These are phyloP conservation scores for Schizotus pectinicornis DNA, from an alignment of 2,888 invertebrate genomes.

Conservation along the genomic window DNA sequence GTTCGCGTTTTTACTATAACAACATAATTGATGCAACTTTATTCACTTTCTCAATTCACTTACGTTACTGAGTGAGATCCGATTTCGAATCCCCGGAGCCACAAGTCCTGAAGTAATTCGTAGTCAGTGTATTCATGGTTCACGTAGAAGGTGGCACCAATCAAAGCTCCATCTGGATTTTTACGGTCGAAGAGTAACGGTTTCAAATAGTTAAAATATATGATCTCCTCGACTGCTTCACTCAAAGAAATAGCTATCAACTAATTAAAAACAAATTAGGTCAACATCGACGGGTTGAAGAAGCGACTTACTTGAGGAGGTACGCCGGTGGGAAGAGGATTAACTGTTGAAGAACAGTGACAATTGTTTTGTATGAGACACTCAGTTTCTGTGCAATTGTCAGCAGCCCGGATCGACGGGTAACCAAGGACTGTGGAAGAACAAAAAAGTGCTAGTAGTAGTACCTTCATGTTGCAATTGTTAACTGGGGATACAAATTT, in stretches of 20 bases:
- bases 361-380: no score
- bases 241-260: no score
- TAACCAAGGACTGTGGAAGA: no score
- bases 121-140: slow-evolving; percentile 73
- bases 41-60: slow-evolving; percentile 28
- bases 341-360: background rate
- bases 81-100: slow-evolving; percentile 68
- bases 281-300: background rate
- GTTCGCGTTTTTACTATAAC: slow-evolving; percentile 35
- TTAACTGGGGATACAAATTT: no score
- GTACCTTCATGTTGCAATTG: no score
- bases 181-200: no score
- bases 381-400: no score
- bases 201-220: no score
- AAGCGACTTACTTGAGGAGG: slow-evolving; percentile 6
- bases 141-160: slow-evolving; percentile 53
- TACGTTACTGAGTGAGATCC: slow-evolving; percentile 74
- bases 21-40: background rate
- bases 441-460: no score
- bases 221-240: no score
- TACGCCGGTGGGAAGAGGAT: slow-evolving; percentile 24
- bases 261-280: no score
- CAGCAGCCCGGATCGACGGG: no score
- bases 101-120: slow-evolving; percentile 65
- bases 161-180: background rate